These are phyloP conservation scores for Sternotherus odoratus DNA, from an alignment of 2,797 vertebrate species.

Conservation along the genomic window DNA sequence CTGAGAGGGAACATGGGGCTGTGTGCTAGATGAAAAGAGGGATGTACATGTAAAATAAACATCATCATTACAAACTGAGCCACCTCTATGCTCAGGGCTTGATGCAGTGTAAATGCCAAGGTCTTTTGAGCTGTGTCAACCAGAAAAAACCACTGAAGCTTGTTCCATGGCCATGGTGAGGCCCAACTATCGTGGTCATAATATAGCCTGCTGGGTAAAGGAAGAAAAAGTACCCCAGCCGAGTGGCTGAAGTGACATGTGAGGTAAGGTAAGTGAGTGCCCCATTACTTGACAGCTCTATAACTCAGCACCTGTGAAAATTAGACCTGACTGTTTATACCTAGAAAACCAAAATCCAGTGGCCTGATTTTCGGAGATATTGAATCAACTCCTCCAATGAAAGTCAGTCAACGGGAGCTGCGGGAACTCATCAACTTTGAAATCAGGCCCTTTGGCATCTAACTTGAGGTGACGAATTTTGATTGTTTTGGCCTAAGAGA, in stretches of 20 bases:
- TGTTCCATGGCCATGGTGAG: neutral
- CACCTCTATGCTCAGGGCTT: neutral
- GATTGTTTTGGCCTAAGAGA: neutral
- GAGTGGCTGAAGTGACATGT: neutral
- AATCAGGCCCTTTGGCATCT: neutral
- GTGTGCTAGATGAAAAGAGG: neutral
- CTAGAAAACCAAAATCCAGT: neutral
- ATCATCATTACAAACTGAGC: neutral
- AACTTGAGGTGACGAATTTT: neutral
- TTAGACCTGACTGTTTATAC: neutral
- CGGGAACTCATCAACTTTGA: neutral
- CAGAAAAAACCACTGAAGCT: neutral
- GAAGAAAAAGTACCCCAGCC: neutral
- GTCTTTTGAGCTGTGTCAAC: neutral
- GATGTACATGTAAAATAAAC: neutral
- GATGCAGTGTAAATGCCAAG: neutral
- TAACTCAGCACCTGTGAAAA: neutral
- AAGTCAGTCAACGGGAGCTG: neutral
- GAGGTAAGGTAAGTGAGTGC: neutral
- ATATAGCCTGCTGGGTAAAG: neutral
- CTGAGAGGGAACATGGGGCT: neutral
- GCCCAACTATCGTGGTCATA: neutral
- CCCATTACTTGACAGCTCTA: neutral
- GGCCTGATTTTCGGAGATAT: neutral
- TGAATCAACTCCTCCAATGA: neutral